These are phyloP conservation scores for Rhynchomys soricoides DNA, from an alignment of 2,113 vertebrate species.

Conservation along the genomic window DNA sequence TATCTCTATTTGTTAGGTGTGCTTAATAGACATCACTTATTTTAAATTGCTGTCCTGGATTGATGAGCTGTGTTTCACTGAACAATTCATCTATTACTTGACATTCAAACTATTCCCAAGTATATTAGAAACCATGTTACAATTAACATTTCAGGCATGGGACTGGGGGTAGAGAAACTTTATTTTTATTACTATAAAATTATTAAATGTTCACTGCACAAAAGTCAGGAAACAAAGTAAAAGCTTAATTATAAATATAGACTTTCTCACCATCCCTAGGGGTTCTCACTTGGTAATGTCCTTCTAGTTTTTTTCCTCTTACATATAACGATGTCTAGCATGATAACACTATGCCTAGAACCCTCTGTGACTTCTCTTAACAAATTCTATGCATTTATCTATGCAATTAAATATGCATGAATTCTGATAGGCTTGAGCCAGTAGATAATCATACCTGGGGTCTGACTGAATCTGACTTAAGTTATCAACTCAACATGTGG, in stretches of 20 bases:
- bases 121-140: slow-evolving; percentile 41
- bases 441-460: not conserved
- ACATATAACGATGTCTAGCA: not conserved
- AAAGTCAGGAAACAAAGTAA: slow-evolving; percentile 4
- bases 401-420: slow-evolving; percentile 2
- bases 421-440: not conserved
- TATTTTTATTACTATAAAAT: slow-evolving; percentile 34
- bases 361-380: not conserved
- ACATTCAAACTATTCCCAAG: not conserved
- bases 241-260: not conserved
- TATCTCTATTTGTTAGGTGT: not conserved
- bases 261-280: not conserved
- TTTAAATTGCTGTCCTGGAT: not conserved
- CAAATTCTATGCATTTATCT: not conserved
- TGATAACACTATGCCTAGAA: not conserved
- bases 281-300: not conserved
- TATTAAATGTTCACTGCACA: not conserved
- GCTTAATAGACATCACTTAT: not conserved
- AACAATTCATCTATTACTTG: not conserved
- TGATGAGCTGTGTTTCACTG: slow-evolving; percentile 1
- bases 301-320: not conserved
- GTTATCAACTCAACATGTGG: not conserved
- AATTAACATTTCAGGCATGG: slow-evolving; percentile 7
- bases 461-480: slow-evolving; percentile 13
- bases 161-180: not conserved